These are phyloP conservation scores for Zaprionus ornatus DNA, from an alignment of 1,140 invertebrate genomes.

Conservation along the genomic window DNA sequence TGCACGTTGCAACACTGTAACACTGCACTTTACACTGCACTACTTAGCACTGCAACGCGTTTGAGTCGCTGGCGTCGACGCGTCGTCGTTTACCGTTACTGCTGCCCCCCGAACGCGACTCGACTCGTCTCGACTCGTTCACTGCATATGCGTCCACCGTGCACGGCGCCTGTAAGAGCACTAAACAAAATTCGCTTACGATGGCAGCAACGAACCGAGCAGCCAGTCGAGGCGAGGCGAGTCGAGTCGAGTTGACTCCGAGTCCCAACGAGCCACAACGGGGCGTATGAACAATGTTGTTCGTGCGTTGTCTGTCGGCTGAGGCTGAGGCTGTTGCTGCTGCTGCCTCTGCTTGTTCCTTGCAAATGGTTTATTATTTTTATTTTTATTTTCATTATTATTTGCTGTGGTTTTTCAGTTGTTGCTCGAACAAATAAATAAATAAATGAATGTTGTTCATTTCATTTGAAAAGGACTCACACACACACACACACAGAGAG, in stretches of 20 bases:
- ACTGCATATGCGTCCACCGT: conserved; percentile 68
- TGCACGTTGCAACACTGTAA: background rate
- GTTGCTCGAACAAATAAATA: conserved; percentile 66
- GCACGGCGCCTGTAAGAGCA: conserved; percentile 83
- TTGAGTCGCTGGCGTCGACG: conserved; percentile 73
- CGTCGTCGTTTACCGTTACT: conserved; percentile 48
- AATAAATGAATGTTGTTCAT: conserved; percentile 68
- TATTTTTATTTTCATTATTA: conserved; percentile 43
- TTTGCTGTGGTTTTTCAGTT: conserved; percentile 12
- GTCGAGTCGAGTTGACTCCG: background rate
- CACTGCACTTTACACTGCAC: conserved; percentile 17
- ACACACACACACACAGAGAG: conserved; percentile 5
- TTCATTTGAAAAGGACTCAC: conserved; percentile 69
- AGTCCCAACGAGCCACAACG: conserved; percentile 35
- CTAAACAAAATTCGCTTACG: conserved; percentile 70
- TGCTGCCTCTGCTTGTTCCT: conserved; percentile 20
- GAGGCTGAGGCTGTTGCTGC: conserved; percentile 28
- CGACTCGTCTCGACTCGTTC: conserved; percentile 35
- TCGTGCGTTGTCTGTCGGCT: conserved; percentile 26
- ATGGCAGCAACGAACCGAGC: conserved; percentile 12
- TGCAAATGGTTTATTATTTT: conserved; percentile 67
- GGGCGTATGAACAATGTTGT: conserved; percentile 72
- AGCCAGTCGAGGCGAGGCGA: background rate
- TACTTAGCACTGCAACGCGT: background rate
- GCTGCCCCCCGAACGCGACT: conserved; percentile 23